Conservation (phyloP, 2,113 vertebrate genomes). For the Calonectris borealis region DNA sequence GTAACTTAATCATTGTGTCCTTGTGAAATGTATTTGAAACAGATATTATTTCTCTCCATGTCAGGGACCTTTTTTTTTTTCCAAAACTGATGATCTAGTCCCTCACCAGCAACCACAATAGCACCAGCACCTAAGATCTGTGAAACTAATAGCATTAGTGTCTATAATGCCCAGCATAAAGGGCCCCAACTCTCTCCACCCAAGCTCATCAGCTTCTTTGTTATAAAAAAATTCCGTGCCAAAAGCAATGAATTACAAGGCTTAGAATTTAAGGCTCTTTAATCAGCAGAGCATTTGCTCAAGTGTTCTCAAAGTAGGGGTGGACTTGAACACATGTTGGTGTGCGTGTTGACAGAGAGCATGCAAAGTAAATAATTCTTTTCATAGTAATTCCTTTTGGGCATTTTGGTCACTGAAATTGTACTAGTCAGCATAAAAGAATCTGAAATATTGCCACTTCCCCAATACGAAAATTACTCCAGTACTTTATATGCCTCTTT, state of each 20-base stretch:
- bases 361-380: background rate
- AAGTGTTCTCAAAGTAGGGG: background rate
- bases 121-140: background rate
- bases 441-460: background rate
- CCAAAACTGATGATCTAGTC: background rate
- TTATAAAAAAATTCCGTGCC: background rate
- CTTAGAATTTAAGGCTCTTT: background rate
- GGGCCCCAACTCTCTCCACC: background rate
- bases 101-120: background rate
- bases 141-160: background rate
- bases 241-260: background rate
- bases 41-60: background rate
- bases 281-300: background rate
- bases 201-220: background rate
- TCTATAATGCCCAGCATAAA: background rate
- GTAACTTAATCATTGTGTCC: background rate
- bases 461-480: background rate
- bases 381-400: background rate
- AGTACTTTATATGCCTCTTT: background rate
- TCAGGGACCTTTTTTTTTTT: background rate
- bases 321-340: background rate
- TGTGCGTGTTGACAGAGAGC: background rate
- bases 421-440: background rate
- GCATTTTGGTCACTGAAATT: background rate
- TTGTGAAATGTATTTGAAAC: background rate